These are phyloP conservation scores for Ylistrum balloti DNA, from an alignment of 1,140 invertebrate species.

Conservation along the genomic window DNA sequence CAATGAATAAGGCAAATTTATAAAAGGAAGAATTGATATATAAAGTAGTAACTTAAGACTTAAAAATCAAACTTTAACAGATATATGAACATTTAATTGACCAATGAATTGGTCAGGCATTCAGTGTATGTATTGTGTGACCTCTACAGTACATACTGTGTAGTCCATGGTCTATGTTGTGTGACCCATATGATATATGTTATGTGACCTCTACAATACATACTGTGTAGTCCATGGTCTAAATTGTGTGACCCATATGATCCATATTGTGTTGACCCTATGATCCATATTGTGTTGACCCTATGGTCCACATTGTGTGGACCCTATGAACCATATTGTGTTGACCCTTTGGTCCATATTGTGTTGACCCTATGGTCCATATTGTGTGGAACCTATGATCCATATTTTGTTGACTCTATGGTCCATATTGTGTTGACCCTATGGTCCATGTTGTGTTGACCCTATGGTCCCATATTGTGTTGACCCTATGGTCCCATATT, in stretches of 20 bases:
- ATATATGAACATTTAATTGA: too few species aligned
- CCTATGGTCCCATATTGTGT: background rate
- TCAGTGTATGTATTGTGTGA: too few species aligned
- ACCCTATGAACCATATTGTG: background rate
- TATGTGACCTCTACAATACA: background rate
- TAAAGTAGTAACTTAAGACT: too few species aligned
- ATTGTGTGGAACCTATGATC: too few species aligned
- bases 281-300: background rate
- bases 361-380: too few species aligned
- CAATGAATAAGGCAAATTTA: too few species aligned
- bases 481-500: background rate
- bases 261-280: background rate
- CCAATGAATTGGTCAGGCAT: too few species aligned
- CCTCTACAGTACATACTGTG: too few species aligned
- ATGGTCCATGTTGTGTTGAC: background rate
- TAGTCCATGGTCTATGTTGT: too few species aligned
- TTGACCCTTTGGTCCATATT: background rate
- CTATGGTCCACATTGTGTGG: background rate
- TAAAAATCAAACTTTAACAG: too few species aligned
- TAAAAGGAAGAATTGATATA: too few species aligned
- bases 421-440: constrained; percentile 7
- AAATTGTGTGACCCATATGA: background rate
- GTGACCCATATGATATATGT: constrained; percentile 13
- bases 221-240: background rate
- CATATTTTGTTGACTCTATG: too few species aligned